These are phyloP conservation scores for Chiloscyllium punctatum DNA, from an alignment of 2,797 vertebrate species.

Conservation along the genomic window DNA sequence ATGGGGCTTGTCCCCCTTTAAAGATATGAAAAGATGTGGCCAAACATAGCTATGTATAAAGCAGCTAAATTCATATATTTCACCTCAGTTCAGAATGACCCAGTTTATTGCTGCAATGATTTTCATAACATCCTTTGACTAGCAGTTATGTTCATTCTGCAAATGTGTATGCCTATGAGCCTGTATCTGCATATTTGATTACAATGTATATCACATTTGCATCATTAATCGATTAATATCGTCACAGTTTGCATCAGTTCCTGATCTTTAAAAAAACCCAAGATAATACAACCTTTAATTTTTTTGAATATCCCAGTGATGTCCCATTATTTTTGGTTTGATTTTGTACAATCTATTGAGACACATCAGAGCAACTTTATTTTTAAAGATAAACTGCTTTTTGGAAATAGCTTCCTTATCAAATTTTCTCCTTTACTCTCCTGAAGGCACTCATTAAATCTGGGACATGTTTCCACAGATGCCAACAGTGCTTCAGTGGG, in stretches of 20 bases:
- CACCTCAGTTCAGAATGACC: conserved; percentile 46
- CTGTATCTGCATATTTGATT: not conserved
- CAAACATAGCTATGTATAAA: conserved; percentile 47
- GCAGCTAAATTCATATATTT: conserved; percentile 48
- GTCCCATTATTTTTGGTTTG: not conserved
- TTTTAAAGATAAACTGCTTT: not conserved
- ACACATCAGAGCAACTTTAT: not conserved
- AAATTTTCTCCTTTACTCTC: not conserved
- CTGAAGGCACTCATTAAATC: not conserved
- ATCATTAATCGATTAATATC: not conserved
- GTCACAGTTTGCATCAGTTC: not conserved
- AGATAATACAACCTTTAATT: not conserved
- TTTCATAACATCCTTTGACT: conserved; percentile 28
- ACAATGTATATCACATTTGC: not conserved
- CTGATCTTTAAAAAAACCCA: not conserved
- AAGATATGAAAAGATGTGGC: conserved; percentile 50
- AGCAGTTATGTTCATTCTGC: not conserved
- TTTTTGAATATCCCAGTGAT: not conserved
- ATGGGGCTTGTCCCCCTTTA: conserved; percentile 45
- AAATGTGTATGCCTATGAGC: not conserved
- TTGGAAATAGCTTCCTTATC: not conserved
- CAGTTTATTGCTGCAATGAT: conserved; percentile 45
- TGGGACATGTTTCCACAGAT: not conserved
- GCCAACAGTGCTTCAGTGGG: not conserved
- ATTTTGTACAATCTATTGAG: not conserved